Percentiles rank a stretch among this genome's conserved stretches.
Conservation (phyloP, 2,888 invertebrate genomes). For the Sinotaia quadrata region DNA sequence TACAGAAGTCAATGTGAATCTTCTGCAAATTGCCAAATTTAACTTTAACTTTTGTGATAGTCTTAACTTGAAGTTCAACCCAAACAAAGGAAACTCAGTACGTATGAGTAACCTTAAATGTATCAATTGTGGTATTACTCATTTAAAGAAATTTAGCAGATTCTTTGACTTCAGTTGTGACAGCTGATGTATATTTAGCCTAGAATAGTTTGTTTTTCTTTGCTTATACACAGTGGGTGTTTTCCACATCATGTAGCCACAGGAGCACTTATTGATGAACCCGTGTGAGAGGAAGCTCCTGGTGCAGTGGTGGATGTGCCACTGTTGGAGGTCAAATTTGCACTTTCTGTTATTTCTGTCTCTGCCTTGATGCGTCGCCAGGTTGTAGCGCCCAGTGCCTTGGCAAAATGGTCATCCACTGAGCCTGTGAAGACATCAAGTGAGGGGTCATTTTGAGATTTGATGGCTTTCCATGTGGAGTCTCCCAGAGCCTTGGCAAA, state of each 20-base stretch:
- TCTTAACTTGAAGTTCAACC: no score
- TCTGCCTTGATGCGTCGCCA: conserved; percentile 76
- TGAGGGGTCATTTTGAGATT: conserved; percentile 57
- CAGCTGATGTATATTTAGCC: no score
- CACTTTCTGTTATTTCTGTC: conserved; percentile 42
- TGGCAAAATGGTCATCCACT: conserved; percentile 93
- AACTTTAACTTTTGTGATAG: no score
- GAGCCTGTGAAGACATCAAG: conserved; percentile 50
- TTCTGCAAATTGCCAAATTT: no score
- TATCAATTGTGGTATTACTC: no score
- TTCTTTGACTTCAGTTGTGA: no score
- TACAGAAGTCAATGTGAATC: no score
- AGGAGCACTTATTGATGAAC: conserved; percentile 12
- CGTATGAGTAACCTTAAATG: no score
- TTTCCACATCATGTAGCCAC: conserved; percentile 21
- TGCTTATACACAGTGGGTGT: no score
- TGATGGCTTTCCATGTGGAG: conserved; percentile 78
- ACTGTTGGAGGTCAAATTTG: neutral
- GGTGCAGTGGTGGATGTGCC: neutral
- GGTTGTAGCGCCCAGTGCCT: conserved; percentile 83
- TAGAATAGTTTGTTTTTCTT: no score
- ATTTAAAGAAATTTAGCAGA: no score
- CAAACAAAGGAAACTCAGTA: no score
- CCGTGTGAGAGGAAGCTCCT: neutral
- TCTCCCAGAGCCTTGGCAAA: conserved; percentile 90